phyloP scores from a whole-genome alignment of 2,888 invertebrate genomes.

The Eupelmus urozonus region DNA sequence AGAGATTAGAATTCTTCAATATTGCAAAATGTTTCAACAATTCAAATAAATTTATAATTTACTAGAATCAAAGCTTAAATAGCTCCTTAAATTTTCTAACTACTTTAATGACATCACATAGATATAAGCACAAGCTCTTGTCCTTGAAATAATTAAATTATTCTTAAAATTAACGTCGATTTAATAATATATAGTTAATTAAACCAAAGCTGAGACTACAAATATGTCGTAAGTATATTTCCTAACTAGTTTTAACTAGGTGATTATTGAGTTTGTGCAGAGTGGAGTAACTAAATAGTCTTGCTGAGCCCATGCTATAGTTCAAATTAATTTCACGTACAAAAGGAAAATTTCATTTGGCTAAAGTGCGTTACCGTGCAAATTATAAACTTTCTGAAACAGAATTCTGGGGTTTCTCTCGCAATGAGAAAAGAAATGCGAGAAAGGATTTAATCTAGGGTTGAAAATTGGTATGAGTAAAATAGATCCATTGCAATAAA shows the following conservation, averaged over 20 bases:
- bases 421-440: background rate
- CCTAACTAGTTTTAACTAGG: background rate
- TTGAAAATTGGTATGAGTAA: background rate
- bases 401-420: background rate
- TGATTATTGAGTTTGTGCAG: conserved; percentile 20
- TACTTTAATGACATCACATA: no score
- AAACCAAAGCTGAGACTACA: background rate
- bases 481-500: background rate
- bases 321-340: conserved; percentile 30
- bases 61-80: no score
- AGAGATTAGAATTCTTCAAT: no score
- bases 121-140: no score
- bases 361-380: background rate
- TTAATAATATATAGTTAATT: background rate
- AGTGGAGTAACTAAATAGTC: conserved; percentile 22
- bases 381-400: conserved; percentile 30
- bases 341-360: conserved; percentile 41
- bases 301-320: background rate
- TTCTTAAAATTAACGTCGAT: background rate
- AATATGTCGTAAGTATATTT: background rate
- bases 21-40: no score
- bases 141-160: background rate
- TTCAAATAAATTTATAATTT: no score
- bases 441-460: background rate
- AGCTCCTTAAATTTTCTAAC: no score